phyloP scores from a whole-genome alignment of 1,140 invertebrate species.

The Homarus americanus region DNA sequence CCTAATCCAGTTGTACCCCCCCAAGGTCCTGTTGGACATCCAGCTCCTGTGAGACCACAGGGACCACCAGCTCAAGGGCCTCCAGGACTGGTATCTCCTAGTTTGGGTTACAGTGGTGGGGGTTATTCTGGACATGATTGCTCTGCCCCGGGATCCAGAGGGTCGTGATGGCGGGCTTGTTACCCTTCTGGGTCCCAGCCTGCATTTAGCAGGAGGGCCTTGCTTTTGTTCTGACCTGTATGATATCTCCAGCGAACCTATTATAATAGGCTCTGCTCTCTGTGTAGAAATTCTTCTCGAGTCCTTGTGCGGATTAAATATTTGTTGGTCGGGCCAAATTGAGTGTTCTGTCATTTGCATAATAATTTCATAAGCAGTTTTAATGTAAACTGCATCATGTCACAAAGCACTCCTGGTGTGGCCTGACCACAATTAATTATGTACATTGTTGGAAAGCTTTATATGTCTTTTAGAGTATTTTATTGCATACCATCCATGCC shows the following conservation, averaged over 20 bases:
- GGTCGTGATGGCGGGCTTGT: conserved; percentile 61
- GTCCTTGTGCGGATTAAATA: conserved; percentile 49
- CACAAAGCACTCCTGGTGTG: conserved; percentile 39
- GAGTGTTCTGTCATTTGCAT: conserved; percentile 49
- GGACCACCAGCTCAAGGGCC: conserved; percentile 23
- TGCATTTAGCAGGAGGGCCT: conserved; percentile 21
- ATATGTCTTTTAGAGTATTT: conserved; percentile 66
- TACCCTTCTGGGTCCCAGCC: conserved; percentile 23
- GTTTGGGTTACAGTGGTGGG: not conserved
- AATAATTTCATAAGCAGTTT: conserved; percentile 15
- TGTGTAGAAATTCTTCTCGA: conserved; percentile 39
- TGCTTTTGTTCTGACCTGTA: conserved; percentile 17
- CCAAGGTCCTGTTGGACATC: conserved; percentile 2
- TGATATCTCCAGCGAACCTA: conserved; percentile 24
- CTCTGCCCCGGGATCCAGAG: conserved; percentile 48
- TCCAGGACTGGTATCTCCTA: not conserved
- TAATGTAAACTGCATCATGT: conserved; percentile 15
- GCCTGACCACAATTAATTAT: conserved; percentile 49
- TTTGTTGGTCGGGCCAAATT: conserved; percentile 40
- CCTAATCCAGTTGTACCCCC: conserved; percentile 16
- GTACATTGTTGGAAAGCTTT: conserved; percentile 72
- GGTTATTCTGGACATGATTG: conserved; percentile 47
- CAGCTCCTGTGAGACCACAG: conserved; percentile 7
- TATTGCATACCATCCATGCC: conserved; percentile 60
- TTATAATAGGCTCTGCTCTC: conserved; percentile 53